These are phyloP conservation scores for Cossypha heuglini DNA, from an alignment of 2,797 vertebrate species.

Conservation along the genomic window DNA sequence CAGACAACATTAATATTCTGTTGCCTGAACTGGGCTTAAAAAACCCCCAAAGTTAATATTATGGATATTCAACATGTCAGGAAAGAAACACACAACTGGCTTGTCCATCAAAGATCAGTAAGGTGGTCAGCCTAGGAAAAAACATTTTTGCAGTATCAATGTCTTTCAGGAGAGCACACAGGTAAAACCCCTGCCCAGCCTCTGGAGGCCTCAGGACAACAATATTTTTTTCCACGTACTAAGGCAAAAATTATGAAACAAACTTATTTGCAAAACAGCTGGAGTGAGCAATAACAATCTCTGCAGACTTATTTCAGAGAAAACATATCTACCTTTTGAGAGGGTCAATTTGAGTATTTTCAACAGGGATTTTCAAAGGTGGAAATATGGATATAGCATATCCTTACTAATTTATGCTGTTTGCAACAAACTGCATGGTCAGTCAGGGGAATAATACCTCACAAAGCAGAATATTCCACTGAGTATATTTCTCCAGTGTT, in stretches of 20 bases:
- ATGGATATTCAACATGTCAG: neutral
- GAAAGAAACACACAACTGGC: neutral
- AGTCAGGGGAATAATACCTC: accelerated
- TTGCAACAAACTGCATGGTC: neutral
- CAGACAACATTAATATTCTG: neutral
- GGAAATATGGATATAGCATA: neutral
- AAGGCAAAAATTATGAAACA: neutral
- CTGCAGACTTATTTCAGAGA: neutral
- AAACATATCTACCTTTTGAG: neutral
- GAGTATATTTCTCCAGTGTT: neutral
- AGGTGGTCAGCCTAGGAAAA: neutral
- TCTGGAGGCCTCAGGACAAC: neutral
- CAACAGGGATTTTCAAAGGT: neutral
- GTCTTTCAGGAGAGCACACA: neutral
- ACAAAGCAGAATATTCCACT: neutral
- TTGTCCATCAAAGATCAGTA: neutral
- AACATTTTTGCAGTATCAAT: neutral
- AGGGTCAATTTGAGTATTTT: neutral
- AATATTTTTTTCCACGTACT: neutral
- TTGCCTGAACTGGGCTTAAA: neutral
- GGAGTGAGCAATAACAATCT: neutral
- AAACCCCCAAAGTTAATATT: accelerated
- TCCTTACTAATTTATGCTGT: neutral
- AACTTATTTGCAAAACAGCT: neutral
- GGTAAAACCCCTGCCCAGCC: neutral